Percentiles rank a stretch among this genome's conserved stretches.
Conservation (phyloP, 2,113 vertebrate genomes). For the Serilophus lunatus region DNA sequence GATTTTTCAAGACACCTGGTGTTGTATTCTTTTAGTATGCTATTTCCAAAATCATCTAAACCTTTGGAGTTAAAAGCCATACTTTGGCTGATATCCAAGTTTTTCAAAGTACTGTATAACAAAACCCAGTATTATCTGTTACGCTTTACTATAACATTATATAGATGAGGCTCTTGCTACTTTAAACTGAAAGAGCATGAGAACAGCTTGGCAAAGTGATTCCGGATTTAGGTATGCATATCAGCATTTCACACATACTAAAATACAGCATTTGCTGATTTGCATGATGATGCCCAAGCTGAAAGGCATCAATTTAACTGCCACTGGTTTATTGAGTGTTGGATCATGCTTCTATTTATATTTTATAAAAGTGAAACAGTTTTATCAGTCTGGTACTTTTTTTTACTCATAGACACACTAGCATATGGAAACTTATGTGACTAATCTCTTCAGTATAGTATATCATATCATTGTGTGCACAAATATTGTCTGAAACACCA, state of each 20-base stretch:
- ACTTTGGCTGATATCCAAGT: background rate
- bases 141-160: background rate
- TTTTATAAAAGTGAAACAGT: background rate
- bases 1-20: background rate
- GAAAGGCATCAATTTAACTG: background rate
- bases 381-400: background rate
- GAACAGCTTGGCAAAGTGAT: slow-evolving; percentile 15
- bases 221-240: slow-evolving; percentile 15
- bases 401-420: background rate
- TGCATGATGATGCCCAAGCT: background rate
- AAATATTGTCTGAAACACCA: background rate
- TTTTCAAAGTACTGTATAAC: background rate
- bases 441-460: background rate
- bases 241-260: slow-evolving; percentile 43
- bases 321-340: background rate
- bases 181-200: background rate
- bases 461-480: background rate
- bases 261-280: slow-evolving; percentile 14
- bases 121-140: background rate
- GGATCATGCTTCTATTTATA: background rate
- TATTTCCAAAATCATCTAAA: background rate
- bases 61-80: background rate
- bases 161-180: background rate
- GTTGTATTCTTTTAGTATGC: background rate
- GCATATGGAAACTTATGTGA: background rate